Conservation (phyloP, 2,797 vertebrate genomes). For the Gymnopithys bicolor region DNA sequence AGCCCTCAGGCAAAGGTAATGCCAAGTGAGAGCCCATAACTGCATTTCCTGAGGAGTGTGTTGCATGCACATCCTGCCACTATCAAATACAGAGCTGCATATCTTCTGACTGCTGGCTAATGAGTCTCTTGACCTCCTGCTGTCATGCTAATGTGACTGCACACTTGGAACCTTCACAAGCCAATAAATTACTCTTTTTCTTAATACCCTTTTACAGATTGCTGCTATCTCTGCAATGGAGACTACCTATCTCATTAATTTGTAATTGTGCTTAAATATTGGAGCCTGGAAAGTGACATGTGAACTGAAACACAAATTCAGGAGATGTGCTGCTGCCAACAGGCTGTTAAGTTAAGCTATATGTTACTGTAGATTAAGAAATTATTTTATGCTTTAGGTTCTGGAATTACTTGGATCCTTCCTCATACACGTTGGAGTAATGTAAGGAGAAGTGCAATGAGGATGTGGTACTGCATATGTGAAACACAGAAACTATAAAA, state of each 20-base stretch:
- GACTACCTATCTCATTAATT: conserved; percentile 67
- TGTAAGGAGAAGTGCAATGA: neutral
- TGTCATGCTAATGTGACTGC: conserved; percentile 19
- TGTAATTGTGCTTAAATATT: conserved; percentile 63
- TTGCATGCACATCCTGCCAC: neutral
- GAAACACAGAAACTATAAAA: neutral
- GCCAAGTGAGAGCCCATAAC: neutral
- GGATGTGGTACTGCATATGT: neutral
- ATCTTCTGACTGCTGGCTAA: conserved; percentile 7
- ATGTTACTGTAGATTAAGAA: neutral
- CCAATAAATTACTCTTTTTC: conserved; percentile 50
- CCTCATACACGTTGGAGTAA: neutral
- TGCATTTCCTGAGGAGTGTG: fast-evolving
- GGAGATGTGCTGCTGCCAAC: neutral
- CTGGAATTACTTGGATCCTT: neutral
- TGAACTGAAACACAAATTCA: conserved; percentile 24
- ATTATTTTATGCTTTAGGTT: neutral
- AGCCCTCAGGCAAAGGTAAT: neutral
- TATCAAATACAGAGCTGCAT: neutral
- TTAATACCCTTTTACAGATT: conserved; percentile 35
- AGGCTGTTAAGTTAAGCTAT: neutral
- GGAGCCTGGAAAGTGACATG: neutral
- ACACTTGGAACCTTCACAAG: conserved; percentile 35
- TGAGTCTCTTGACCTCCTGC: conserved; percentile 58
- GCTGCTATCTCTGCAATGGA: conserved; percentile 23